Percentiles rank a stretch among this genome's conserved stretches.
phyloP scores from a whole-genome alignment of 2,797 vertebrate genomes.

The Tolypeutes matacus region DNA sequence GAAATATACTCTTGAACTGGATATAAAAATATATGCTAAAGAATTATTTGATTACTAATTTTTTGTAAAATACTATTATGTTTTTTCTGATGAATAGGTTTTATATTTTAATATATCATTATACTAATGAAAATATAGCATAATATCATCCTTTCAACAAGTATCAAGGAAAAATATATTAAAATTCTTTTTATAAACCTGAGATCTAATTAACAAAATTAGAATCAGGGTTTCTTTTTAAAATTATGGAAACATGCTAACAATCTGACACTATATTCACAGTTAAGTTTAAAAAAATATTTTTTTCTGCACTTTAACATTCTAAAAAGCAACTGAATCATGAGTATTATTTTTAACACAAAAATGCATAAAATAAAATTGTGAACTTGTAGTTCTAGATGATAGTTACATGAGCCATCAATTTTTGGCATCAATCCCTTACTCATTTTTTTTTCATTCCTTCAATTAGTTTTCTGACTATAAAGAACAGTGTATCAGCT shows the following conservation, averaged over 20 bases:
- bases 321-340: conserved; percentile 12
- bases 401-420: background rate
- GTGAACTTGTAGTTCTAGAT: background rate
- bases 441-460: background rate
- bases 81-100: background rate
- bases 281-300: background rate
- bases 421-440: background rate
- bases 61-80: background rate
- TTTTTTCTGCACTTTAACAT: background rate
- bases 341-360: conserved; percentile 25
- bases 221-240: background rate
- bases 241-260: conserved; percentile 34
- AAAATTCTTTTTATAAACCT: conserved; percentile 41
- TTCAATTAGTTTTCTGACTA: background rate
- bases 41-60: background rate
- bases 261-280: conserved; percentile 29
- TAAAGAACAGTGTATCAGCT: background rate
- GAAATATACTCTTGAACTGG: background rate
- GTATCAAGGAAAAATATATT: background rate
- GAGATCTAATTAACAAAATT: conserved; percentile 57
- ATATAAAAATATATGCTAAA: background rate
- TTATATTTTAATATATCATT: background rate
- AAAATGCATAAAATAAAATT: background rate
- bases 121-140: background rate
- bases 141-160: background rate